A percentile compares a stretch with the other conserved stretches of the same genome.
phyloP scores from a whole-genome alignment of 2,888 invertebrate species.

The Oxytorus armatus region DNA sequence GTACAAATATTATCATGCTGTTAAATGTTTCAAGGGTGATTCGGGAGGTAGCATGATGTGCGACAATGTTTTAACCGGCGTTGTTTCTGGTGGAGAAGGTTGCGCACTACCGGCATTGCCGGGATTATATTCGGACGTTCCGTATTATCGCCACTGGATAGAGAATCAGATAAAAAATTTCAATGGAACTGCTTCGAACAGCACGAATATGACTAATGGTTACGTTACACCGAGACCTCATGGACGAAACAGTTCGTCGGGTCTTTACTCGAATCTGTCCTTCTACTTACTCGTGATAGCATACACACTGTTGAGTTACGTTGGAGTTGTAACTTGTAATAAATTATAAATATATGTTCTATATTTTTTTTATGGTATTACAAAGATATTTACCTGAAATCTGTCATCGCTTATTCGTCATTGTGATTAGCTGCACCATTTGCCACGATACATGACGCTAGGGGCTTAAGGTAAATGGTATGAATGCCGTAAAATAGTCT shows the following conservation, averaged over 20 bases:
- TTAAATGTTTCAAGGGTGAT: constrained; percentile 76
- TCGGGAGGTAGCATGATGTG: constrained; percentile 81
- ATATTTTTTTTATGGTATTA: too few relatives aligned
- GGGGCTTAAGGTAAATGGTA: too few relatives aligned
- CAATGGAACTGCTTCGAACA: background rate
- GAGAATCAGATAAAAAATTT: constrained; percentile 45
- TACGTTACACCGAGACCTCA: background rate
- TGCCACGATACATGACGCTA: too few relatives aligned
- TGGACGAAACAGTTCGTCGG: constrained; percentile 1
- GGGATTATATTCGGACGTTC: constrained; percentile 78
- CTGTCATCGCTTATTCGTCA: too few relatives aligned
- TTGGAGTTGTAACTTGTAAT: background rate
- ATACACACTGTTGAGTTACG: constrained; percentile 12
- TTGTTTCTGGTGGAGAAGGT: constrained; percentile 79
- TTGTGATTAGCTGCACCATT: too few relatives aligned
- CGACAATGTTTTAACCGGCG: constrained; percentile 73
- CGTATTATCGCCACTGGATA: constrained; percentile 75
- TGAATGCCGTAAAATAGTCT: too few relatives aligned
- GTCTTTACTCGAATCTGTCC: background rate
- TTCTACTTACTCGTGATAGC: background rate
- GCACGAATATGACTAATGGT: background rate
- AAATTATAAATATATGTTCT: constrained; percentile 5
- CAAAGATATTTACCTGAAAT: too few relatives aligned
- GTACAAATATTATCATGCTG: background rate
- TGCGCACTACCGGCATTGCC: constrained; percentile 77